A percentile compares a stretch with the other conserved stretches of the same genome.
phyloP scores from a whole-genome alignment of 1,140 invertebrate species.

The Meloidogyne chitwoodi region DNA sequence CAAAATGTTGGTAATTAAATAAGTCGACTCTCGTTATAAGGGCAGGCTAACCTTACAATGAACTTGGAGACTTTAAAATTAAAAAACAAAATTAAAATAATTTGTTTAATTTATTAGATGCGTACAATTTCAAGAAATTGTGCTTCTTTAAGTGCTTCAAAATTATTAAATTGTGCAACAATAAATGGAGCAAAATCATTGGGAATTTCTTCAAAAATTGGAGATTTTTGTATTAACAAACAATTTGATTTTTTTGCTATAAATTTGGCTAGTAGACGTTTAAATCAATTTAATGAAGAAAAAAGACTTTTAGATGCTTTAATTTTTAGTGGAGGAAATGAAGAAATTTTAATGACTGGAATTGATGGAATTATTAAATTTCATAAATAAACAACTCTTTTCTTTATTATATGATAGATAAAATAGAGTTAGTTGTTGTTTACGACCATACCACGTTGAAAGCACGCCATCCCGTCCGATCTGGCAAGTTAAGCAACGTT shows the following conservation, averaged over 20 bases:
- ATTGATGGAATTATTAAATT: slow-evolving; percentile 11
- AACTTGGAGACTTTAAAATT: no score
- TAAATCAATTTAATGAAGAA: neutral
- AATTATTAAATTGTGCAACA: slow-evolving; percentile 47
- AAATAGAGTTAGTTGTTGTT: no score
- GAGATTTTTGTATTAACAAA: slow-evolving; percentile 33
- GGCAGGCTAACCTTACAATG: no score
- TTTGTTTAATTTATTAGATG: slow-evolving; percentile 35
- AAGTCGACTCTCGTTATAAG: no score
- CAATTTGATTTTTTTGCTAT: neutral
- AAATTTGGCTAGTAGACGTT: neutral
- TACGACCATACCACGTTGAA: no score
- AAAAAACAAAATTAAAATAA: no score
- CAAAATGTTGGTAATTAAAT: slow-evolving; percentile 54
- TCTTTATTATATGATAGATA: neutral
- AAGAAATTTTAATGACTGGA: slow-evolving; percentile 31
- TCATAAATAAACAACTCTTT: neutral
- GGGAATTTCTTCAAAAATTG: slow-evolving; percentile 29
- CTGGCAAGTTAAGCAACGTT: no score
- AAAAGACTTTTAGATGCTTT: slow-evolving; percentile 42
- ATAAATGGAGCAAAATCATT: slow-evolving; percentile 49
- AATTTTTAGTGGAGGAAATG: slow-evolving; percentile 46
- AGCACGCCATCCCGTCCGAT: no score
- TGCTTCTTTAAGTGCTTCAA: slow-evolving; percentile 36
- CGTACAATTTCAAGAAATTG: slow-evolving; percentile 46